Evolutionary conservation across 2,797 vertebrate species (phyloP).

Genomic region (Helarctos malayanus): DNA sequence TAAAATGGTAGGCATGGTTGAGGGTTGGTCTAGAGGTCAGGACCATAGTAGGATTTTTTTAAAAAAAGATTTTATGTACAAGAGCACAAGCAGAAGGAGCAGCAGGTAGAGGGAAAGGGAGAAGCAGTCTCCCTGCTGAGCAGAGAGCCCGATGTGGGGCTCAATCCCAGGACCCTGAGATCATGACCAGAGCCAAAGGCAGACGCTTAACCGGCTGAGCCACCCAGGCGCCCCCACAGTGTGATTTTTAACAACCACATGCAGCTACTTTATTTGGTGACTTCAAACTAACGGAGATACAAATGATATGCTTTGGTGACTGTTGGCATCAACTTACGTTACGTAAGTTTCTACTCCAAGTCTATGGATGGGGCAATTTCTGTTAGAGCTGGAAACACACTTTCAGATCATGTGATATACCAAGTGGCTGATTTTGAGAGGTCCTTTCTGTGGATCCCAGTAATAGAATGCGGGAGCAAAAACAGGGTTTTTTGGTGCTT

Average conservation of each 20-base stretch:
- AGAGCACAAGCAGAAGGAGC: no score
- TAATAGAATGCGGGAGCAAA: not conserved
- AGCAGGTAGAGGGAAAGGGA: no score
- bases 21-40: not conserved
- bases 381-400: not conserved
- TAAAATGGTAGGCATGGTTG: not conserved
- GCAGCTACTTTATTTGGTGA: not conserved
- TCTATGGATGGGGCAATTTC: not conserved
- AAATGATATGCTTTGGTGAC: not conserved
- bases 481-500: not conserved
- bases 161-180: no score
- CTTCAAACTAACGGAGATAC: conserved; percentile 2
- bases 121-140: no score
- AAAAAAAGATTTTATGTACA: no score
- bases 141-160: no score
- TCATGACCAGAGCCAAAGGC: no score
- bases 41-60: not conserved
- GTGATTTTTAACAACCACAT: not conserved
- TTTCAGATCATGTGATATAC: not conserved
- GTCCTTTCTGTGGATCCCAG: not conserved
- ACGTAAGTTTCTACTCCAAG: not conserved
- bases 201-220: no score
- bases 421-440: not conserved
- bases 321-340: not conserved
- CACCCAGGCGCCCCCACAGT: no score